Evolutionary conservation across 2,888 invertebrate genomes (phyloP), one percentile per base, ranked within the genome.

Genomic region (Cryptus armator): DNA sequence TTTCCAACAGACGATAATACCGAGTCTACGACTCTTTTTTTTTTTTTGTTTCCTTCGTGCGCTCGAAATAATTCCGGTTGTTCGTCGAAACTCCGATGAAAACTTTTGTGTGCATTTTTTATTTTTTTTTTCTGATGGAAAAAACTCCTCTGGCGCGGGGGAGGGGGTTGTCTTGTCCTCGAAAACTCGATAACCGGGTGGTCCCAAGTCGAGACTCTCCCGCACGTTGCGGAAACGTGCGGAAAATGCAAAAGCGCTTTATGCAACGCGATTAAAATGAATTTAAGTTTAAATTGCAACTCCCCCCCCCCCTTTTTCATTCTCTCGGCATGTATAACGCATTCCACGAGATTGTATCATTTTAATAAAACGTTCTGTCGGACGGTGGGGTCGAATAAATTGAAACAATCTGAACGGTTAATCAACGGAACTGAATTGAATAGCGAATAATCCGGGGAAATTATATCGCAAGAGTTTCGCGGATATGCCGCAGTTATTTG

Each of bases 11-110:
- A 56, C 59, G 43, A 62, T 48, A 51, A 43, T 74, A 14, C 51
- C 72, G 16, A 24, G 37, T 37, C n/a, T 44, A 66, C 16, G 37
- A 76, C 32, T 66, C 64, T 19, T 48, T 43, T 16, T 51, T 43
- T 16, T 51, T 78, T 68, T 67, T 56, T 59, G 29, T 32, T 59
- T 32, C 24, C 29, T 9, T 16, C 14, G 59, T 46, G 16, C 56
- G 70, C 68, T 70, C 59, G 59, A 59, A 68, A 62, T 78, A 70
- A 70, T 62, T 70, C 37, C 19, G 56, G 46, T 70, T 78, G 56
- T 56, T 77, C 56, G 56, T 44, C 76, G 53, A 56, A 68, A 68
- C 75, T 75, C 62, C 48, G 48, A 64, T 43, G 10, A 67, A 76
- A 76, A 76, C 53, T 76, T 76, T 66, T 37, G 37, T 37, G 37